Base-by-base conservation (phyloP, 2,888 invertebrate genomes). In the Dolomedes plantarius region DNA sequence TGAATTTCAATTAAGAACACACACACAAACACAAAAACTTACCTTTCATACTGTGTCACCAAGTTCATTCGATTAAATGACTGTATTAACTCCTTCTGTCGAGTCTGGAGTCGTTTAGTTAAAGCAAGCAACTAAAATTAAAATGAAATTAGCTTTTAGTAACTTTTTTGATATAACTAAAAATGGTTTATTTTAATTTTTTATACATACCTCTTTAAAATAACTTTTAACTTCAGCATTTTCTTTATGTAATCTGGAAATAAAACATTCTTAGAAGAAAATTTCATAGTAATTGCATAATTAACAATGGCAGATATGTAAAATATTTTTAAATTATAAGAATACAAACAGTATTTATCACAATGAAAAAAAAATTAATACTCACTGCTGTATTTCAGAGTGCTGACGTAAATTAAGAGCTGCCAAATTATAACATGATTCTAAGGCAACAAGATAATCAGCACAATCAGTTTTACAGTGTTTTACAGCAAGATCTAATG, bases 401-500 rank as follows among this genome's bases (percentile, higher is more conserved):
- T 89, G 87, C 28, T 88, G 76, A 28, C 82, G 83, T 11, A 89
- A 88, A 69, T 90, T 88, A 32, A 90, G 90, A 31, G 89, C 88
- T 23, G 91, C 89, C 69, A 91, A 86, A 19, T 89, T 88, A 13
- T 90, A 88, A 68, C 90, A 89, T 16, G 90, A 89, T 86, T 91
- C 90, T 78, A 90, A 89, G 7, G 90, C 89, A 72, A 89, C 88
- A 65, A 91, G 89, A 88, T 90, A 90, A 81, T 90, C 90, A 19
- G 90, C 90, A 86, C 90, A 90, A 13, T 90, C 89, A 11, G 85
- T 80, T 73, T 90, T 90, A 19, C 89, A 89, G 69, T 89, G 87
- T 19, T 89, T 88, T 16, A 89, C 87, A 32, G 90, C 90, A 67
- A 90, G 86, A 69, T 90, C 90, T 82, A 89, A 89, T 6, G 91